These are phyloP conservation scores for Gallinago nigripennis DNA, from an alignment of 2,797 vertebrate genomes.

Conservation along the genomic window DNA sequence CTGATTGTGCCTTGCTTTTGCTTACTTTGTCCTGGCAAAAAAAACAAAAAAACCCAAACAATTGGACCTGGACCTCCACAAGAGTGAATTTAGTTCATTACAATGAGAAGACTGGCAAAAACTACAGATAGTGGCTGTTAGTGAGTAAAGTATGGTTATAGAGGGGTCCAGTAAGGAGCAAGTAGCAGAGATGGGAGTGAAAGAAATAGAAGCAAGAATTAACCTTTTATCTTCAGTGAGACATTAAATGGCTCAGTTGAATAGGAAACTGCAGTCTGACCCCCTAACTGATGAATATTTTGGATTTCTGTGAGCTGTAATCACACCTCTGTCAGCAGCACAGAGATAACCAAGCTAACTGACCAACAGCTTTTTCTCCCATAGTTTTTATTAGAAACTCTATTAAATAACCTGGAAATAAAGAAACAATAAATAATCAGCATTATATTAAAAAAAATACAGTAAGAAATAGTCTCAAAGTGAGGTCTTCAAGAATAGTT, in stretches of 20 bases:
- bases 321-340: background rate
- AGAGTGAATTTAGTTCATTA: background rate
- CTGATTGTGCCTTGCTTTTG: background rate
- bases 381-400: background rate
- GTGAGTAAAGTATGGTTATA: background rate
- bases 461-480: conserved; percentile 1
- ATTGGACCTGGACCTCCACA: background rate
- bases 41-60: background rate
- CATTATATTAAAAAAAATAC: background rate
- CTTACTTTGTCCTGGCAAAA: background rate
- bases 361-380: background rate
- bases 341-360: background rate
- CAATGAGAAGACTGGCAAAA: background rate
- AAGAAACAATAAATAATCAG: background rate
- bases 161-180: background rate
- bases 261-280: background rate
- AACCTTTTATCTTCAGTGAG: background rate
- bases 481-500: background rate
- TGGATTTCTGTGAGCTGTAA: background rate
- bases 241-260: background rate
- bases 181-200: background rate
- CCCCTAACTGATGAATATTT: background rate
- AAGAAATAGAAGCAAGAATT: background rate
- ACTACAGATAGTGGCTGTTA: background rate
- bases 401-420: background rate